Evolutionary conservation across 2,888 invertebrate genomes (phyloP).

Genomic region (Vannuccia rotundouncinata): DNA sequence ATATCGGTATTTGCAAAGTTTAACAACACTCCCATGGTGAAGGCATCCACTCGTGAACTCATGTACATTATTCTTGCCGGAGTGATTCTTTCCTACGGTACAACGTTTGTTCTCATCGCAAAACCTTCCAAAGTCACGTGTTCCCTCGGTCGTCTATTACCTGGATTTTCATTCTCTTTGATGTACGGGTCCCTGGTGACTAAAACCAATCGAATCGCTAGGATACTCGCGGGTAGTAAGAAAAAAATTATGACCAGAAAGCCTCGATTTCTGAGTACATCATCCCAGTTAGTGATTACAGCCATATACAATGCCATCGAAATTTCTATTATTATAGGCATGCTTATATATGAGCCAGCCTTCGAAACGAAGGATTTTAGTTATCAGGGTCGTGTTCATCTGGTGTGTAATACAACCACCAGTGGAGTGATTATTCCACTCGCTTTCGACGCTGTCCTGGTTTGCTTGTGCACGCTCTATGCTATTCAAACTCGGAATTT

Average conservation of each 20-base stretch:
- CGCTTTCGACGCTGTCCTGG: slow-evolving; percentile 67
- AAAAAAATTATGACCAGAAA: slow-evolving; percentile 79
- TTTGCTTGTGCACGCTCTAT: slow-evolving; percentile 80
- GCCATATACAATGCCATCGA: slow-evolving; percentile 78
- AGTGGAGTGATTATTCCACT: slow-evolving; percentile 69
- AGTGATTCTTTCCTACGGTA: slow-evolving; percentile 49
- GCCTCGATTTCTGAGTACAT: slow-evolving; percentile 72
- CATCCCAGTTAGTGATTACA: slow-evolving; percentile 66
- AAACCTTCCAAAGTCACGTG: slow-evolving; percentile 71
- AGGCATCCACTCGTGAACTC: slow-evolving; percentile 72
- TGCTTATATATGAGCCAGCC: slow-evolving; percentile 63
- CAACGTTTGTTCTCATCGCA: slow-evolving; percentile 82
- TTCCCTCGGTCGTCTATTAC: slow-evolving; percentile 79
- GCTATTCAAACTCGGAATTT: slow-evolving; percentile 74
- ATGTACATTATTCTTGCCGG: slow-evolving; percentile 72
- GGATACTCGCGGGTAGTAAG: slow-evolving; percentile 93
- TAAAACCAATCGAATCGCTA: slow-evolving; percentile 89
- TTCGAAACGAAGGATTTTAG: slow-evolving; percentile 58
- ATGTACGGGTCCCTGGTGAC: slow-evolving; percentile 92
- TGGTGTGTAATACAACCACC: slow-evolving; percentile 64
- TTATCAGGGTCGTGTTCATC: slow-evolving; percentile 59
- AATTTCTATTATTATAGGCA: slow-evolving; percentile 65
- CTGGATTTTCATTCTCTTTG: slow-evolving; percentile 89
- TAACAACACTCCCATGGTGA: slow-evolving; percentile 91
- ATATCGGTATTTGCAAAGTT: slow-evolving; percentile 73